Evolutionary conservation across 2,113 vertebrate genomes (phyloP), one percentile per base, ranked within the genome.

Genomic region (Dasypus novemcinctus): DNA sequence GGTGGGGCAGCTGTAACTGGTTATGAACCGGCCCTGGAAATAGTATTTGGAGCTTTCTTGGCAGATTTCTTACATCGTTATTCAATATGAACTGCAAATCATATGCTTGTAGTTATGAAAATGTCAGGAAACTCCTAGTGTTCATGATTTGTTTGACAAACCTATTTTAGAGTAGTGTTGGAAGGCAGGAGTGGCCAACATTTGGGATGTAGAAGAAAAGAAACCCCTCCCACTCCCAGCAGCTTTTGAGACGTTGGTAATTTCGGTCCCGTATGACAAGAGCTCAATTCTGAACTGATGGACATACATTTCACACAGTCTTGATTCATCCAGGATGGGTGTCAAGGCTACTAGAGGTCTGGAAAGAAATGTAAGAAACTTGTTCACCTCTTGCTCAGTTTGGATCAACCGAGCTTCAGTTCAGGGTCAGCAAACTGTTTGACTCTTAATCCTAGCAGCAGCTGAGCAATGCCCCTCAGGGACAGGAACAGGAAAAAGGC

Each of bases 1-100:
- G 96, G 96, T n/a, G 79, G 78, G 86, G 97, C 98, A 98, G 98
- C 98, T 98, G 98, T 95, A 96, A 98, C 92, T 97, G 96, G 81
- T 98, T 97, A 98, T 41, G 96, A 91, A 97, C 91, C 85, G 95
- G 82, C 29, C 72, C 84, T 75, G 93, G 97, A 90, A 97, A 98
- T 82, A 90, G 96, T 71, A 7, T 69, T 97, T 46, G 97, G 97
- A 96, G 92, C 96, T 83, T 97, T 98, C 95, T 96, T 96, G 97
- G 98, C 97, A 98, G 96, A 95, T 98, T 96, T 97, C 97, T 97
- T 97, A 96, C 96, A 97, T 95, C 94, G 41, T 97, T 95, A 98
- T 95, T 98, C 97, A 96, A 96, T 97, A 97, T 78, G 97, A 98
- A 96, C 96, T 96, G 97, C 96, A 97, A 97, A 97, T 98, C 98